These are phyloP conservation scores for Atlantisia rogersi DNA, from an alignment of 2,113 vertebrate species.

Conservation along the genomic window DNA sequence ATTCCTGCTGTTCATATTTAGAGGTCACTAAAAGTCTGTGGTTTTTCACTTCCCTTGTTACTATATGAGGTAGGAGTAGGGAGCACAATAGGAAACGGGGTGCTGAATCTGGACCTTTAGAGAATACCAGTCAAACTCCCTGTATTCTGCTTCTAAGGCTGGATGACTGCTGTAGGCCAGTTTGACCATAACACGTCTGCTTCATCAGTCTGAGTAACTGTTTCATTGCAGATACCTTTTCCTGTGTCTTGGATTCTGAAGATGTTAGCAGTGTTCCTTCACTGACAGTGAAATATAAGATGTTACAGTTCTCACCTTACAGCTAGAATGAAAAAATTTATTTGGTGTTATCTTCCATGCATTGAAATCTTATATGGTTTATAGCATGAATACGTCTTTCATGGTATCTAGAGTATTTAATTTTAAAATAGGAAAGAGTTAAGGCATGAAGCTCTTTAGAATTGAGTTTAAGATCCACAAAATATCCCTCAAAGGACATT, in stretches of 20 bases:
- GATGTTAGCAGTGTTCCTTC: background rate
- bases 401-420: background rate
- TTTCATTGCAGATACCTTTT: background rate
- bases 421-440: background rate
- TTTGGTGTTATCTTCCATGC: background rate
- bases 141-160: background rate
- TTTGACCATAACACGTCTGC: background rate
- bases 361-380: background rate
- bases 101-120: background rate
- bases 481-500: background rate
- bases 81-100: background rate
- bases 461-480: background rate
- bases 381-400: background rate
- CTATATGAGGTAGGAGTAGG: background rate
- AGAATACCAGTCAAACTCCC: background rate
- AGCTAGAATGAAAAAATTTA: background rate
- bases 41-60: background rate
- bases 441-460: background rate
- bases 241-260: background rate
- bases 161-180: background rate
- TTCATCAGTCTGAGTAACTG: background rate
- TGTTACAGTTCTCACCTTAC: background rate
- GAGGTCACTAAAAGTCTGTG: background rate
- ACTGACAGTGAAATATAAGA: background rate
- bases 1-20: background rate